Conservation (phyloP, 2,797 vertebrate species). For the Sebastes paucispinis region DNA sequence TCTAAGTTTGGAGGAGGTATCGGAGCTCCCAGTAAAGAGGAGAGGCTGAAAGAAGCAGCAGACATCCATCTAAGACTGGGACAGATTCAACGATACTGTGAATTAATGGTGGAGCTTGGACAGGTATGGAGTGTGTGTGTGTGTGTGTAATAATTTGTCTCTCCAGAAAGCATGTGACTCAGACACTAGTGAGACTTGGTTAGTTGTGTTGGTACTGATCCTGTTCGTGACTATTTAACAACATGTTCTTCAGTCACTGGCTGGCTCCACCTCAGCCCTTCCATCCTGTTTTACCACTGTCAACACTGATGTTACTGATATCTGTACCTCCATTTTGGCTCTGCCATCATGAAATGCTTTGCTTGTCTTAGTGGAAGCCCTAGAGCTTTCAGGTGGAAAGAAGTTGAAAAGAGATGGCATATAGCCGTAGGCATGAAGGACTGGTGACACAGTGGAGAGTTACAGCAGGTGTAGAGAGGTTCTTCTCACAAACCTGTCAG, state of each 20-base stretch:
- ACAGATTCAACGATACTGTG: constrained; percentile 96
- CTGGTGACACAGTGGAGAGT: no score
- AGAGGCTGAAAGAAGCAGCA: constrained; percentile 93
- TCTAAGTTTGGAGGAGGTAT: constrained; percentile 96
- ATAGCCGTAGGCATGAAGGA: neutral
- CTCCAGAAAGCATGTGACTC: neutral
- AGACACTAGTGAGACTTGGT: neutral
- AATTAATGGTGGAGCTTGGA: constrained; percentile 98
- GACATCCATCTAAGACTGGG: constrained; percentile 94
- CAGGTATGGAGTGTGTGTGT: constrained; percentile 82
- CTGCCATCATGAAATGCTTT: neutral
- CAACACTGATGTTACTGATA: neutral
- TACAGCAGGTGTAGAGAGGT: neutral
- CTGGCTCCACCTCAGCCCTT: neutral
- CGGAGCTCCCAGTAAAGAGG: constrained; percentile 94
- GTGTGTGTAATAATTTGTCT: neutral
- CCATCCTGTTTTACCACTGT: no score
- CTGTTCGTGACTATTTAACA: neutral
- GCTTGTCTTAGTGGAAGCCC: neutral
- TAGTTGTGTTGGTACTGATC: neutral
- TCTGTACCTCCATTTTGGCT: neutral
- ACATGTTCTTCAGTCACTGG: neutral
- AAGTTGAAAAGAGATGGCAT: neutral
- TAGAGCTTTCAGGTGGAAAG: no score
- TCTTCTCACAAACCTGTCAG: neutral